Evolutionary conservation across 2,888 invertebrate species (phyloP).

Genomic region (Habroteleia sp.): DNA sequence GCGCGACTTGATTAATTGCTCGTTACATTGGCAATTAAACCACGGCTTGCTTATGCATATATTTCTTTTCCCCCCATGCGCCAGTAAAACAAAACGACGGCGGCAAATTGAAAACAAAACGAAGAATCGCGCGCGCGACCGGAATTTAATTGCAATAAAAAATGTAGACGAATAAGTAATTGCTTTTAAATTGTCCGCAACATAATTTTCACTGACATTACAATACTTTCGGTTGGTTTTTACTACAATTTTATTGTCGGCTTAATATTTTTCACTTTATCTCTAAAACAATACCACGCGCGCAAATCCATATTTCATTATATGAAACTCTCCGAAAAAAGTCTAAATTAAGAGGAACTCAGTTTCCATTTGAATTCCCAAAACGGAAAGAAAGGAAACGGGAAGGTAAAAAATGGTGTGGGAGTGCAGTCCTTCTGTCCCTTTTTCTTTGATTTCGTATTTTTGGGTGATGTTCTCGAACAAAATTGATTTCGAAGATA

Average conservation of each 20-base stretch:
- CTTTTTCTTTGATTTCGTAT: conserved; percentile 24
- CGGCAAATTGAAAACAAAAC: not conserved
- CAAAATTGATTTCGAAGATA: conserved; percentile 56
- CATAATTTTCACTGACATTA: conserved; percentile 45
- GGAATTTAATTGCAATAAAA: conserved; percentile 41
- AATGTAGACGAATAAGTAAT: conserved; percentile 42
- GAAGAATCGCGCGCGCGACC: conserved; percentile 2
- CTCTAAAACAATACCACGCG: conserved; percentile 50
- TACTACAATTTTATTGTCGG: conserved; percentile 51
- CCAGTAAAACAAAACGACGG: conserved; percentile 2
- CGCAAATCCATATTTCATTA: conserved; percentile 58
- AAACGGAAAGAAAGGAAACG: conserved; percentile 47
- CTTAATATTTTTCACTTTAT: conserved; percentile 58
- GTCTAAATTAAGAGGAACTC: conserved; percentile 54
- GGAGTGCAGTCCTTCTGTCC: conserved; percentile 1
- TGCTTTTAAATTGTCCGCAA: conserved; percentile 45
- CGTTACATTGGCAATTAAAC: conserved; percentile 35
- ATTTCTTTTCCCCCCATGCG: conserved; percentile 21
- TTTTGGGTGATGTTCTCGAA: conserved; percentile 6
- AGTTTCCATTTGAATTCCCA: conserved; percentile 60
- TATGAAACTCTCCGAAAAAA: conserved; percentile 46
- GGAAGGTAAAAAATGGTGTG: conserved; percentile 12
- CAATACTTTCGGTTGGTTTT: conserved; percentile 46
- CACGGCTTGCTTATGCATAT: conserved; percentile 29
- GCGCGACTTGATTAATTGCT: conserved; percentile 35